Evolutionary conservation across 1,140 invertebrate genomes (phyloP).

Genomic region (Drosophila murphyi): DNA sequence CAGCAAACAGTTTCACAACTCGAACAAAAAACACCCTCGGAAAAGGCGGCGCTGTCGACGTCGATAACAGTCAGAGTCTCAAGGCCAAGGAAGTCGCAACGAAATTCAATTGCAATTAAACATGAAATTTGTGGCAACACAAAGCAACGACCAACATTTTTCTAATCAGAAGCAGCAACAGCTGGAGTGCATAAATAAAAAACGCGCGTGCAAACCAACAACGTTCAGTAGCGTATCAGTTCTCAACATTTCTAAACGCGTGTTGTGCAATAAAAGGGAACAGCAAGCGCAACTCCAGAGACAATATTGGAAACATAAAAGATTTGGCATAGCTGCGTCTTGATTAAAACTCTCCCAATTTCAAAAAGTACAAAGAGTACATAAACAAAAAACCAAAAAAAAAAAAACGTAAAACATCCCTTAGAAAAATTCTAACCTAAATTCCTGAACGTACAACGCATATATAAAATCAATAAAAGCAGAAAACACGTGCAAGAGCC

Average conservation of each 20-base stretch:
- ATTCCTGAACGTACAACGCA: conserved; percentile 30
- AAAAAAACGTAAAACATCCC: conserved; percentile 9
- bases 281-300: conserved; percentile 52
- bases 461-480: conserved; percentile 51
- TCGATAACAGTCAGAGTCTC: conserved; percentile 33
- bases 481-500: conserved; percentile 43
- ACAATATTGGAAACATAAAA: conserved; percentile 83
- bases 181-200: conserved; percentile 63
- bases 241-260: conserved; percentile 63
- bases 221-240: conserved; percentile 61
- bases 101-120: conserved; percentile 78
- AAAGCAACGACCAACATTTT: conserved; percentile 71
- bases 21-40: conserved; percentile 16
- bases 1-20: conserved; percentile 41
- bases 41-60: conserved; percentile 43
- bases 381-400: conserved; percentile 28
- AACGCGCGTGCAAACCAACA: conserved; percentile 49
- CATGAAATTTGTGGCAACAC: conserved; percentile 84
- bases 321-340: conserved; percentile 80
- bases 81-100: conserved; percentile 54
- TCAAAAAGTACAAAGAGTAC: conserved; percentile 7
- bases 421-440: conserved; percentile 47
- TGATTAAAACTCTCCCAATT: conserved; percentile 59
- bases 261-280: conserved; percentile 48
- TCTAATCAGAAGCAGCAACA: conserved; percentile 56